Percentiles rank a stretch among this genome's conserved stretches.
phyloP scores from a whole-genome alignment of 2,888 invertebrate species.

The Gortyna flavago region DNA sequence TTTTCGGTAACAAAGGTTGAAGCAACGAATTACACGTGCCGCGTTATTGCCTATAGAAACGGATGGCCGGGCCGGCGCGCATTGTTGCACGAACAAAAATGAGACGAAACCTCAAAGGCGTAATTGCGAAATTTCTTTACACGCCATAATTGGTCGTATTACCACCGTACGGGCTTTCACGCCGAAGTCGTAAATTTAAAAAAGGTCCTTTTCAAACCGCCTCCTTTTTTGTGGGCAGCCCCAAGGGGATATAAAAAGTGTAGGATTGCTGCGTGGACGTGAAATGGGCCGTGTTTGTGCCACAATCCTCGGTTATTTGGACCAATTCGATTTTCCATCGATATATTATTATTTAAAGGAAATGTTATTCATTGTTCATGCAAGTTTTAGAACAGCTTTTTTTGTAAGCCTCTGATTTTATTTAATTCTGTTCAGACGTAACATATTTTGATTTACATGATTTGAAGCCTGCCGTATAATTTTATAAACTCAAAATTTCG shows the following conservation, averaged over 20 bases:
- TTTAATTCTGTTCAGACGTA: conserved; percentile 36
- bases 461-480: conserved; percentile 30
- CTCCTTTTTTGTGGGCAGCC: conserved; percentile 77
- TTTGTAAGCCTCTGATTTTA: conserved; percentile 35
- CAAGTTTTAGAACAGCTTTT: conserved; percentile 37
- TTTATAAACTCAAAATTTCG: conserved; percentile 26
- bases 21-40: conserved; percentile 78
- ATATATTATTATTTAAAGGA: conserved; percentile 46
- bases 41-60: conserved; percentile 70
- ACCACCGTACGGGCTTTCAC: conserved; percentile 77
- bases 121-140: conserved; percentile 81
- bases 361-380: conserved; percentile 46
- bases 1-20: conserved; percentile 76
- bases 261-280: conserved; percentile 68
- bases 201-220: conserved; percentile 78
- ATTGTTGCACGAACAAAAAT: conserved; percentile 76
- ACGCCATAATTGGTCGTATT: conserved; percentile 77
- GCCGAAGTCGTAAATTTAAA: conserved; percentile 81
- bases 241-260: conserved; percentile 73
- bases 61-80: conserved; percentile 60
- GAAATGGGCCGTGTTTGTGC: conserved; percentile 58
- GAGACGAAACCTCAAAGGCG: conserved; percentile 71
- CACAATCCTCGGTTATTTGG: conserved; percentile 63
- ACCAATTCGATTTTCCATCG: conserved; percentile 63
- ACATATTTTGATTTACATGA: conserved; percentile 45